Evolutionary conservation across 2,113 vertebrate genomes (phyloP).

Genomic region (Corvus moneduloides): DNA sequence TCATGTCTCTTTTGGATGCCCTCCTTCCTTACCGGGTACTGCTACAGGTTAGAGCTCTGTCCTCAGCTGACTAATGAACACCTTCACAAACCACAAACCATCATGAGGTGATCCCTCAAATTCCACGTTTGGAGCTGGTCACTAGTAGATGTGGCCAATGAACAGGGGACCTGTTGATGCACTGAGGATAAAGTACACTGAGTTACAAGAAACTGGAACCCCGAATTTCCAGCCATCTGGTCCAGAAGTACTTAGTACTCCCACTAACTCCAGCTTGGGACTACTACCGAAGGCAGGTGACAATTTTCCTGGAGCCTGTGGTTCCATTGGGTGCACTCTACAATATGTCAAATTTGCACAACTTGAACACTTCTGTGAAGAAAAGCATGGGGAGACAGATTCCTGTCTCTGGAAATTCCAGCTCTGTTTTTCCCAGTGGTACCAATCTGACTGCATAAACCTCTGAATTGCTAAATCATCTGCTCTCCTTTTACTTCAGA

Average conservation of each 20-base stretch:
- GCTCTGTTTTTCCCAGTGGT: background rate
- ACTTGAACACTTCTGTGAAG: background rate
- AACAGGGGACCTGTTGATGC: background rate
- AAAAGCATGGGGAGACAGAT: background rate
- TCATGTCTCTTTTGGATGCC: background rate
- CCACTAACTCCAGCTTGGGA: background rate
- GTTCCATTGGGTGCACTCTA: background rate
- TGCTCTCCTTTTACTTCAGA: background rate
- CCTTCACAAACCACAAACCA: background rate
- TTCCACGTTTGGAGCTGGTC: background rate
- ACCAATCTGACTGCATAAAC: background rate
- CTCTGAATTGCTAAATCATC: background rate
- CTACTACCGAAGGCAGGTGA: background rate
- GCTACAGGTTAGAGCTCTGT: background rate
- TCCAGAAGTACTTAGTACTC: background rate
- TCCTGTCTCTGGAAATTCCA: background rate
- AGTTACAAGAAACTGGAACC: background rate
- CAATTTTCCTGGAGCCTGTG: background rate
- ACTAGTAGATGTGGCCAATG: background rate
- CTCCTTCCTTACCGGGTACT: background rate
- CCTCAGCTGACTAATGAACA: background rate
- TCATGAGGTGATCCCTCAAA: background rate
- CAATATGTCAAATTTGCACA: background rate
- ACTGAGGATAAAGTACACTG: background rate
- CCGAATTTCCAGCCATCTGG: background rate